These are phyloP conservation scores for Anisognathus igniventris DNA, from an alignment of 2,797 vertebrate genomes.

Conservation along the genomic window DNA sequence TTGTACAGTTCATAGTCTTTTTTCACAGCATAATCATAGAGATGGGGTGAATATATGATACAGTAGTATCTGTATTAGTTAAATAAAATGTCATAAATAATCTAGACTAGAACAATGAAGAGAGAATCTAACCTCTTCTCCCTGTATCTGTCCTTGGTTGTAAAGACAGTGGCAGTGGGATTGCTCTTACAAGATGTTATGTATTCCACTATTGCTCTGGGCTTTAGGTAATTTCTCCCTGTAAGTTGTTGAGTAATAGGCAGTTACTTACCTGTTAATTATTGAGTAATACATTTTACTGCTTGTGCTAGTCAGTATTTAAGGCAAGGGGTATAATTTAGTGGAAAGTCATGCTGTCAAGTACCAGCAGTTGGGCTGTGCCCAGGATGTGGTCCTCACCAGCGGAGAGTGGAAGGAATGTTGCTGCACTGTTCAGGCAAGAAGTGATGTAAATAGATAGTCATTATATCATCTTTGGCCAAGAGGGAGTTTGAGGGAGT, in stretches of 20 bases:
- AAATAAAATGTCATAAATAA: neutral
- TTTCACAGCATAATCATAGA: neutral
- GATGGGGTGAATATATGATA: neutral
- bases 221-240: neutral
- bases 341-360: neutral
- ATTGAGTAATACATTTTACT: neutral
- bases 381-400: neutral
- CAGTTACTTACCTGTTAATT: neutral
- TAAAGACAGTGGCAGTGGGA: neutral
- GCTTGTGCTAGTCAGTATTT: neutral
- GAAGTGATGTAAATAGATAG: neutral
- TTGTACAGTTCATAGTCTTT: neutral
- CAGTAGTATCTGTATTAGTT: neutral
- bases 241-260: neutral
- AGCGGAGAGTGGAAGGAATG: neutral
- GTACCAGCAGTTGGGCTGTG: neutral
- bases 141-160: neutral
- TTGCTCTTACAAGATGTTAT: neutral
- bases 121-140: neutral
- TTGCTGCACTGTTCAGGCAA: neutral
- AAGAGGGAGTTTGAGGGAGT: neutral
- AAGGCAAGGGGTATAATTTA: neutral
- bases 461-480: neutral
- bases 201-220: neutral
- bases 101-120: neutral